Evolutionary conservation across 2,113 vertebrate genomes (phyloP).

Genomic region (Prinia subflava): DNA sequence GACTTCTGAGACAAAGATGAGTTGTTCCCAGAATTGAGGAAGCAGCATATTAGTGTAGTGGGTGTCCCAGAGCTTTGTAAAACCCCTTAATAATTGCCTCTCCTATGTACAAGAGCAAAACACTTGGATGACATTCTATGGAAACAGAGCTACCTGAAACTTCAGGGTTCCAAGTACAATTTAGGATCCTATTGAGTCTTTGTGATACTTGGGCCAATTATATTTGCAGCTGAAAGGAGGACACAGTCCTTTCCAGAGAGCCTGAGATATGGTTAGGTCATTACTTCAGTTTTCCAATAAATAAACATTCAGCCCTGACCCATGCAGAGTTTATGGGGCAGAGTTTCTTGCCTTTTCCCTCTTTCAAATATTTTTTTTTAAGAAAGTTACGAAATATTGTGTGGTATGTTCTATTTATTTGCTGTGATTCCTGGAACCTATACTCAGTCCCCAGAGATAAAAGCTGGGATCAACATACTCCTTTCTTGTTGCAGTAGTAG

Average conservation of each 20-base stretch:
- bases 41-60: background rate
- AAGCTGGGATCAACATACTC: background rate
- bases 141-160: constrained; percentile 6
- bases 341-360: background rate
- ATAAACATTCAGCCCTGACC: background rate
- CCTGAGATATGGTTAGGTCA: background rate
- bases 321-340: constrained; percentile 24
- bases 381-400: constrained; percentile 27
- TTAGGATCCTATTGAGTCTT: constrained; percentile 43
- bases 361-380: background rate
- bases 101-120: background rate
- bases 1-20: background rate
- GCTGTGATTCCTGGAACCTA: background rate
- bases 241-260: background rate
- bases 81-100: constrained; percentile 11
- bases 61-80: background rate
- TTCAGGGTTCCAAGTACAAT: constrained; percentile 18
- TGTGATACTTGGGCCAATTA: constrained; percentile 36
- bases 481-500: background rate
- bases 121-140: background rate
- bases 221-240: constrained; percentile 11
- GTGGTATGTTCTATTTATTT: constrained; percentile 18
- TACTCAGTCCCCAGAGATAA: background rate
- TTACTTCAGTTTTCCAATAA: constrained; percentile 23
- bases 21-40: background rate